Base-by-base conservation (phyloP, 2,113 vertebrate species). In the Acanthisitta chloris region DNA sequence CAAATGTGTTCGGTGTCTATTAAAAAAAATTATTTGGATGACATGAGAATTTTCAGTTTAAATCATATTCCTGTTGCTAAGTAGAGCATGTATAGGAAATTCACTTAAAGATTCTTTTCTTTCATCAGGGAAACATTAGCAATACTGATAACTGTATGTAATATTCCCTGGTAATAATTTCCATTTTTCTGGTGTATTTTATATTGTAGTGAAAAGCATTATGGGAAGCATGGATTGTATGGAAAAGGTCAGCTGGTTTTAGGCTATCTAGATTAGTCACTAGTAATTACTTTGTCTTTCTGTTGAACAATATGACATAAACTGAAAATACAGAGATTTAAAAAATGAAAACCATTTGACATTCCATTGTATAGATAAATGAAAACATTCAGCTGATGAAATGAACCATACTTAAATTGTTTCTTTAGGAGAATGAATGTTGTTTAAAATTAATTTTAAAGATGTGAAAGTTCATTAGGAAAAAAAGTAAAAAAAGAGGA, bases 1-100 rank as follows among this genome's bases (percentile, higher is more conserved):
- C 79, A 73, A 70, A 31, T 49, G 65, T 2, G 6, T 52, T 80
- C 48, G 18, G 10, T 69, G 33, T 28, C 15, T 78, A 4, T 43
- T 38, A 69, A 78, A 40, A 92, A 72, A 83, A 93, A 38, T 12
- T 65, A 7, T 76, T 74, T 62, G 31, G 76, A 72, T 17, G 65
- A 71, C 8, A 15, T 38, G 67, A 84, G 45, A 83, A 86, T 95
- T 86, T 95, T 94, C 90, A 81, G 73, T 94, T 94, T 88, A 95
- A 97, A 88, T 94, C 38, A 77, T 85, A 86, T 91, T 91, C 46
- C 8, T 48, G 14, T 86, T 94, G 43, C 54, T 57, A 93, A 55
- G 25, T 70, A 93, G 69, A 82, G 14, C 19, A 69, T 43, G 31
- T 40, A 31, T 45, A 43, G 71, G 51, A 78, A 90, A 83, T 52